Evolutionary conservation across 2,888 invertebrate species (phyloP).

Genomic region (Diarsia brunnea): DNA sequence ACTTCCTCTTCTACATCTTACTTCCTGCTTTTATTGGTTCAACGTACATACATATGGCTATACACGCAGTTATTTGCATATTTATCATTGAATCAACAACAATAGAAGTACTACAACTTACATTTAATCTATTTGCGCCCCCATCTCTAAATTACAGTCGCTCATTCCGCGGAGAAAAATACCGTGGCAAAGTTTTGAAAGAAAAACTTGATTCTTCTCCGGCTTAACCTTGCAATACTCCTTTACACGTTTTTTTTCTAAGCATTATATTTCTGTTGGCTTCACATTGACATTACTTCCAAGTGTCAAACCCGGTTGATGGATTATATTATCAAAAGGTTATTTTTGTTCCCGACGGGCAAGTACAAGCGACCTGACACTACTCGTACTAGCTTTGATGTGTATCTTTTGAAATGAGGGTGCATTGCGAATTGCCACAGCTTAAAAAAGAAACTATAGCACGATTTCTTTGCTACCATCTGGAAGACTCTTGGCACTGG

Average conservation of each 20-base stretch:
- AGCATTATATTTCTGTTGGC: neutral
- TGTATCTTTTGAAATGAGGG: neutral
- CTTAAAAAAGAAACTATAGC: neutral
- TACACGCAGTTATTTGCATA: neutral
- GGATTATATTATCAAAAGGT: slow-evolving; percentile 25
- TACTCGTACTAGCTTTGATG: neutral
- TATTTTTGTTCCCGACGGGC: neutral
- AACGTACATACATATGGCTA: neutral
- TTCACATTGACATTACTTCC: neutral
- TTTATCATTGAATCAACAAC: neutral
- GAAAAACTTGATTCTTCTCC: neutral
- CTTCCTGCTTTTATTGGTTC: neutral
- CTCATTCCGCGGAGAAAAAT: neutral
- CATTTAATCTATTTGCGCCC: neutral
- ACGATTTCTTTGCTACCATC: neutral
- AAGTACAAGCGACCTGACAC: neutral
- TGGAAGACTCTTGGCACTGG: neutral
- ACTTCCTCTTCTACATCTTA: neutral
- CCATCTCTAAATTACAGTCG: neutral
- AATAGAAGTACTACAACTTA: too few species aligned
- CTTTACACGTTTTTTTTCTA: neutral
- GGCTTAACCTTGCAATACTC: neutral
- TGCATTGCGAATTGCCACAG: neutral
- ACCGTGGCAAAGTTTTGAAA: neutral
- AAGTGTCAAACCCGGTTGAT: slow-evolving; percentile 28